Percentiles rank a stretch among this genome's conserved stretches.
Evolutionary conservation across 2,888 invertebrate species (phyloP).

Genomic region (Falcaria lacertinaria): DNA sequence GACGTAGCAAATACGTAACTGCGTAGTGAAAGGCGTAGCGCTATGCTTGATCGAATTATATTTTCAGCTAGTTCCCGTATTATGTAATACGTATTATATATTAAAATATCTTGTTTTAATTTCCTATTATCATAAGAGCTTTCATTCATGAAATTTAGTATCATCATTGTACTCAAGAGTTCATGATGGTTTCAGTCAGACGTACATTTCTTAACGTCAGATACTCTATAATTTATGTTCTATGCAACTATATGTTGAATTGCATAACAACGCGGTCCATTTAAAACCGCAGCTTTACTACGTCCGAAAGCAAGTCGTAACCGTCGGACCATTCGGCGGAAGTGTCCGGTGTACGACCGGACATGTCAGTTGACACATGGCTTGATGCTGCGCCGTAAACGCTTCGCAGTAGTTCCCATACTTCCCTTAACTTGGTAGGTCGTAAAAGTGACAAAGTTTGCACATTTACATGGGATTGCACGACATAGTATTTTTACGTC

Average conservation of each 20-base stretch:
- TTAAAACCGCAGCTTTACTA: background rate
- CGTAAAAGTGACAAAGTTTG: conserved; percentile 1
- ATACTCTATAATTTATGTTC: no score
- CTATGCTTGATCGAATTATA: background rate
- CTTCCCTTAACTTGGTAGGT: background rate
- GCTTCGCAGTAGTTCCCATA: background rate
- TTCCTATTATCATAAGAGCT: no score
- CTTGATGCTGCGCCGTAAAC: background rate
- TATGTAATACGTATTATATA: no score
- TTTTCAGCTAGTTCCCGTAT: background rate
- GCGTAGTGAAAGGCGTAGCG: background rate
- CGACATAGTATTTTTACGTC: background rate
- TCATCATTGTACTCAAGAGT: no score
- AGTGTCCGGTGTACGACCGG: conserved; percentile 2
- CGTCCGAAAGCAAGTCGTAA: conserved; percentile 3
- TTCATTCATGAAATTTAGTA: no score
- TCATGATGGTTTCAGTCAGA: no score
- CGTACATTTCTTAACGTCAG: background rate
- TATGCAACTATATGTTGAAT: no score
- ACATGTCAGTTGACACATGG: conserved; percentile 20
- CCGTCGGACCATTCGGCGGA: conserved; percentile 1
- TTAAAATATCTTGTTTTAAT: no score
- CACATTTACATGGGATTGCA: conserved; percentile 1
- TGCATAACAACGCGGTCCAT: background rate
- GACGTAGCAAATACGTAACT: no score